phyloP scores from a whole-genome alignment of 2,113 vertebrate genomes.

The Nerophis ophidion region DNA sequence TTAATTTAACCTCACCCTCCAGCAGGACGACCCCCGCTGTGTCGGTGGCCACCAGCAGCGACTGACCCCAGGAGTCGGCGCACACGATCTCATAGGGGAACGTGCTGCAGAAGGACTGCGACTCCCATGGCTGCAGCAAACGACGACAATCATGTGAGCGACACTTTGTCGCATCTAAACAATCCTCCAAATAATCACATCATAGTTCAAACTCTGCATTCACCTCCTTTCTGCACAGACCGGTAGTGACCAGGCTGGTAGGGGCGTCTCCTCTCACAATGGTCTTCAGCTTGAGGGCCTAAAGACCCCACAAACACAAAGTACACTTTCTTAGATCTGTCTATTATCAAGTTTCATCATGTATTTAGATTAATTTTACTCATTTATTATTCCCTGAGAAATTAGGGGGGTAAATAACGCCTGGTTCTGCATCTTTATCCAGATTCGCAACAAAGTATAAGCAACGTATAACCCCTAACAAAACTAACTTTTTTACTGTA shows the following conservation, averaged over 20 bases:
- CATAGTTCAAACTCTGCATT: slow-evolving; percentile 12
- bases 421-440: neutral
- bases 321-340: no score
- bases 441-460: neutral
- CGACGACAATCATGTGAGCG: slow-evolving; percentile 4
- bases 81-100: slow-evolving; percentile 90
- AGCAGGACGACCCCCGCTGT: slow-evolving; percentile 84
- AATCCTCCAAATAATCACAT: neutral
- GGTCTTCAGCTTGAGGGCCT: slow-evolving; percentile 96
- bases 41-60: slow-evolving; percentile 90
- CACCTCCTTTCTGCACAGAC: slow-evolving; percentile 93
- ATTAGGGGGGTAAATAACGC: no score
- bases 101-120: slow-evolving; percentile 90
- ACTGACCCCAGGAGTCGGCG: slow-evolving; percentile 94
- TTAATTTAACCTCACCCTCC: slow-evolving; percentile 64
- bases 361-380: no score
- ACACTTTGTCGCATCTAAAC: neutral
- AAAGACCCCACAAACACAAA: neutral
- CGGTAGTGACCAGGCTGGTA: slow-evolving; percentile 82
- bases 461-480: neutral
- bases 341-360: no score
- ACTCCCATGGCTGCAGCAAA: slow-evolving; percentile 90
- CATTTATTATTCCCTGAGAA: no score
- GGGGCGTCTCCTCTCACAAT: slow-evolving; percentile 90
- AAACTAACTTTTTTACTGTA: no score